phyloP scores from a whole-genome alignment of 2,888 invertebrate genomes.

The Caenorhabditis japonica region DNA sequence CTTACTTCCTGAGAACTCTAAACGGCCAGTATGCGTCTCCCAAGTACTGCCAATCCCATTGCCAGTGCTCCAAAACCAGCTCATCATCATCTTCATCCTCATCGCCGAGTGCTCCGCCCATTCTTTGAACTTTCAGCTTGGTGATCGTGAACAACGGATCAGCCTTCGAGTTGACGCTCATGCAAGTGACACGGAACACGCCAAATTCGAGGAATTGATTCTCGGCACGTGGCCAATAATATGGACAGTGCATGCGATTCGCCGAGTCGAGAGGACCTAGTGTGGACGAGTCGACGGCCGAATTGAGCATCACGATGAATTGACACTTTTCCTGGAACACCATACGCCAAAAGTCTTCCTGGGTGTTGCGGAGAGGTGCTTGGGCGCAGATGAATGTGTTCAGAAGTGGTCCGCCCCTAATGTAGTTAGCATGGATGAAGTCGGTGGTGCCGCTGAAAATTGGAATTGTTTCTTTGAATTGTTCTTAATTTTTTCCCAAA shows the following conservation, averaged over 20 bases:
- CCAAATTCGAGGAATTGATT: slow-evolving; percentile 62
- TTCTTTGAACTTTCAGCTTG: slow-evolving; percentile 55
- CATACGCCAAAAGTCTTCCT: slow-evolving; percentile 73
- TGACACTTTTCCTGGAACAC: slow-evolving; percentile 62
- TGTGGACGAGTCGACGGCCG: slow-evolving; percentile 63
- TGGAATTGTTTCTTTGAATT: background rate
- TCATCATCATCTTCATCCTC: slow-evolving; percentile 58
- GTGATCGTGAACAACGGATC: slow-evolving; percentile 74
- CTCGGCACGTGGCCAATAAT: slow-evolving; percentile 72
- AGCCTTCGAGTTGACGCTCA: slow-evolving; percentile 62
- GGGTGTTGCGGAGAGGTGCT: slow-evolving; percentile 69
- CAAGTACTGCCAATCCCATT: slow-evolving; percentile 74
- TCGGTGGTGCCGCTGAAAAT: slow-evolving; percentile 68
- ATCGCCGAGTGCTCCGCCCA: slow-evolving; percentile 20
- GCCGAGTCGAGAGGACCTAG: slow-evolving; percentile 57
- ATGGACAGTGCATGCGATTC: slow-evolving; percentile 64
- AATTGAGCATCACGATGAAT: slow-evolving; percentile 73
- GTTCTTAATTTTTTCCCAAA: too few relatives aligned
- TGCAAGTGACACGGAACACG: slow-evolving; percentile 51
- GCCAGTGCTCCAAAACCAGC: slow-evolving; percentile 72
- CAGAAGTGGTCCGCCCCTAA: slow-evolving; percentile 72
- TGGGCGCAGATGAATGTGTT: slow-evolving; percentile 75
- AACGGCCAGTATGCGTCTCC: slow-evolving; percentile 74
- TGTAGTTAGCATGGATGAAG: slow-evolving; percentile 74
- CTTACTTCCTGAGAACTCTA: slow-evolving; percentile 69